Percentiles rank a stretch among this genome's conserved stretches.
phyloP scores from a whole-genome alignment of 2,113 vertebrate genomes.

The Choloepus hoffmanni region DNA sequence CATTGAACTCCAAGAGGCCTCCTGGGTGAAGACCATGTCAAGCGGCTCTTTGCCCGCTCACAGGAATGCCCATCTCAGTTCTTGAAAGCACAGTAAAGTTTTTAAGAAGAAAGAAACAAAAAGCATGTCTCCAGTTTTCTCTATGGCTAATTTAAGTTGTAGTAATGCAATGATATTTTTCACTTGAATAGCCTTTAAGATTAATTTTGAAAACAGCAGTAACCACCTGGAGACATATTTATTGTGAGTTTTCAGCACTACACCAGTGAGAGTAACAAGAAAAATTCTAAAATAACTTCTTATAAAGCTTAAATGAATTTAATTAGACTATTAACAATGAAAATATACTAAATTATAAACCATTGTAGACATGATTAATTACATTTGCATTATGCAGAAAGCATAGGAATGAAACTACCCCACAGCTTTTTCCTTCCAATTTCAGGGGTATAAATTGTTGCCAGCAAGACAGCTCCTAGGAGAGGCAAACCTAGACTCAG shows the following conservation, averaged over 20 bases:
- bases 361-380: slow-evolving; percentile 69
- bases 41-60: neutral
- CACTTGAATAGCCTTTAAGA: slow-evolving; percentile 56
- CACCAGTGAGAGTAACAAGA: slow-evolving; percentile 58
- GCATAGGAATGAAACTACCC: neutral
- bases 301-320: slow-evolving; percentile 78
- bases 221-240: slow-evolving; percentile 69
- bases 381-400: slow-evolving; percentile 61
- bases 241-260: slow-evolving; percentile 47
- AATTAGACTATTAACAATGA: slow-evolving; percentile 74
- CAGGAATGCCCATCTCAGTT: neutral
- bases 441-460: neutral
- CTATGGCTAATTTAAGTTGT: slow-evolving; percentile 45
- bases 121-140: neutral
- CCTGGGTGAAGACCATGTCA: neutral
- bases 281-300: slow-evolving; percentile 78
- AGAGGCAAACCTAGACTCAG: neutral
- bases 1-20: neutral
- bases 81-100: neutral
- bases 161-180: slow-evolving; percentile 34
- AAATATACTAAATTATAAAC: slow-evolving; percentile 73
- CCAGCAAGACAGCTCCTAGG: neutral
- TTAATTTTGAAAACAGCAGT: slow-evolving; percentile 75
- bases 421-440: neutral
- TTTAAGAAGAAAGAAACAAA: slow-evolving; percentile 32